These are phyloP conservation scores for Drosophila teissieri DNA, from an alignment of 1,140 invertebrate species.

Conservation along the genomic window DNA sequence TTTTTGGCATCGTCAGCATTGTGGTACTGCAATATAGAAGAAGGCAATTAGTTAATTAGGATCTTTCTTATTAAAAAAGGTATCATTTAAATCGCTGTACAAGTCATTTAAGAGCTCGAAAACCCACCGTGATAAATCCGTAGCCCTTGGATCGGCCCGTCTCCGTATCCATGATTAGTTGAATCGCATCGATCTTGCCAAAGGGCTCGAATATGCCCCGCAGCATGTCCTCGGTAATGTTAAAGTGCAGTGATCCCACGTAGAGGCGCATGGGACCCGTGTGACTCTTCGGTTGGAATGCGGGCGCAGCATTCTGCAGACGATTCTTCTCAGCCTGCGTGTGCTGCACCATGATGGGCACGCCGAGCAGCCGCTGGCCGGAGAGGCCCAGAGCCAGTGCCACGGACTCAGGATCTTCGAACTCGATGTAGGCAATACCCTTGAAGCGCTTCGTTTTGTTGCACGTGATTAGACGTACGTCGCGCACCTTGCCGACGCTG, in stretches of 20 bases:
- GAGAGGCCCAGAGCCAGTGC: conserved; percentile 97
- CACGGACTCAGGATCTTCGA: conserved; percentile 98
- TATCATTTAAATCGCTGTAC: too few relatives aligned
- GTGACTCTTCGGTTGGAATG: conserved; percentile 91
- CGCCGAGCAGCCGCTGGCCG: conserved; percentile 97
- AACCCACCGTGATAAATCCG: conserved; percentile 96
- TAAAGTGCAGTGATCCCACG: conserved; percentile 99
- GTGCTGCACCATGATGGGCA: conserved; percentile 99
- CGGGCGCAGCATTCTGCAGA: conserved; percentile 93
- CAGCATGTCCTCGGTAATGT: conserved; percentile 99
- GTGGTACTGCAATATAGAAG: conserved; percentile 91
- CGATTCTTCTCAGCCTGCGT: conserved; percentile 99
- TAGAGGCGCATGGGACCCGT: conserved; percentile 97
- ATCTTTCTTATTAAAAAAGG: too few relatives aligned
- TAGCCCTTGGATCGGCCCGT: conserved; percentile 98
- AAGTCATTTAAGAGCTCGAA: too few relatives aligned
- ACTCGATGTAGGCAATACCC: conserved; percentile 99
- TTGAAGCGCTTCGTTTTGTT: conserved; percentile 99
- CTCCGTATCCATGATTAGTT: conserved; percentile 97
- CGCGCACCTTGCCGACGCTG: conserved; percentile 98
- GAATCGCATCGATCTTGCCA: conserved; percentile 98
- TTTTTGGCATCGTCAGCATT: conserved; percentile 99
- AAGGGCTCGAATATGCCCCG: conserved; percentile 99
- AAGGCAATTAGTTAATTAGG: neutral
- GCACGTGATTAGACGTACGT: conserved; percentile 99